phyloP scores from a whole-genome alignment of 2,113 vertebrate species.

The Tragelaphus buxtoni region DNA sequence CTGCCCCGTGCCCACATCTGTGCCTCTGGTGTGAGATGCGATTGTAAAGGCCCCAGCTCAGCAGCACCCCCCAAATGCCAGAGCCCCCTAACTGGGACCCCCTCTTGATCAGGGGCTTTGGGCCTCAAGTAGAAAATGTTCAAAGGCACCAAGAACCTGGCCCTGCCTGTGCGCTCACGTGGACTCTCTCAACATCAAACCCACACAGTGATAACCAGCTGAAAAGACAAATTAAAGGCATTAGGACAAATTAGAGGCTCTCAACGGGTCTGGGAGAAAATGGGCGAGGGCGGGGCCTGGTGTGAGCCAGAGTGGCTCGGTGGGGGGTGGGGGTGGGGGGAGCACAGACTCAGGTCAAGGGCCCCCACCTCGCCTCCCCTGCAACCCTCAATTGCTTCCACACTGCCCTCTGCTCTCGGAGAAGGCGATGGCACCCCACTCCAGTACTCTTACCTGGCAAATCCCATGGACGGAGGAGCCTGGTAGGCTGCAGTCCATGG shows the following conservation, averaged over 20 bases:
- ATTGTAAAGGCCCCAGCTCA: rapidly evolving
- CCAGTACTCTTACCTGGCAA: too few relatives aligned
- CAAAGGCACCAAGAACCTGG: background rate
- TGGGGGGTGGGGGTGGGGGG: too few relatives aligned
- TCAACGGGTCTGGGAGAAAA: background rate
- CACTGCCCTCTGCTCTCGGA: too few relatives aligned
- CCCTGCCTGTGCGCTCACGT: background rate
- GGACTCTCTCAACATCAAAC: background rate
- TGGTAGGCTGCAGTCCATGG: too few relatives aligned
- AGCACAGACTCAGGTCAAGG: background rate
- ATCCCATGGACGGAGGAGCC: too few relatives aligned
- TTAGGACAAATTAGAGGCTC: background rate
- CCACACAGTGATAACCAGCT: background rate
- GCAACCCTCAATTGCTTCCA: background rate
- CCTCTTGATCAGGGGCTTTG: background rate
- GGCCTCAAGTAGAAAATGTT: too few relatives aligned
- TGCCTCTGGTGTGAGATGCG: rapidly evolving
- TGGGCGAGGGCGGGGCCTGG: background rate
- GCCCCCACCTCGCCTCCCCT: background rate
- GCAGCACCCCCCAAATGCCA: rapidly evolving
- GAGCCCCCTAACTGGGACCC: background rate
- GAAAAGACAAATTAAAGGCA: background rate
- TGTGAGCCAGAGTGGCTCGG: background rate
- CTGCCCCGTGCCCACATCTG: too few relatives aligned
- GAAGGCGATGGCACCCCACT: background rate